Evolutionary conservation across 2,888 invertebrate genomes (phyloP), one percentile per base, ranked within the genome.

Genomic region (Drosophila neoperkinsi): DNA sequence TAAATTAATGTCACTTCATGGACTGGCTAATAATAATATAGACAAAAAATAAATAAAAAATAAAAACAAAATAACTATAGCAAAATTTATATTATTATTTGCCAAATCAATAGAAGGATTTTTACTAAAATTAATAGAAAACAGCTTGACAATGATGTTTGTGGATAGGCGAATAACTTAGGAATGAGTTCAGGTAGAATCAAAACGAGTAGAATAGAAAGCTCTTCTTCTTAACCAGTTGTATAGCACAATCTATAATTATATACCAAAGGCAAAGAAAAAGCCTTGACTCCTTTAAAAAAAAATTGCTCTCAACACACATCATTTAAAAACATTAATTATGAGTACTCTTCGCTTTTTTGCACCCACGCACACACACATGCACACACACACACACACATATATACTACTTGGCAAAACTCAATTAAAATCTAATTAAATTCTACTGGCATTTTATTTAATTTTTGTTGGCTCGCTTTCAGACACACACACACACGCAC

Each of bases 371-470:
- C 36, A 31, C 21, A 21, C 25, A 31, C 6, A 34, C n/a, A 31
- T 21, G 21, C 25, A 31, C 6, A 34, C 25, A n/a, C n/a, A 9
- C 31, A 5, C 33, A 43, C 21, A 25, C 1, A 2, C 36, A 33
- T 36, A 16, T 18, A 43, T 68, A 66, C 38, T 71, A 25, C 70
- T 72, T 58, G 70, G 59, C 60, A 70, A 82, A 86, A 90, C 75
- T 76, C 86, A 86, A 90, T 86, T 86, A 90, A 90, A 86, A 85
- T 82, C 81, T 86, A 86, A 86, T 86, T 86, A 86, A 90, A 86
- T 85, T 86, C 82, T 68, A 82, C 88, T 75, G 88, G 82, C 76
- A 90, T 79, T 88, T 86, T 71, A 90, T 90, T 77, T 67, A 90
- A 85, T 88, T 78, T 84, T 78, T 70, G 31, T 72, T 74, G 34